Base-by-base conservation (phyloP, 1,140 invertebrate genomes). In the Orussus abietinus region DNA sequence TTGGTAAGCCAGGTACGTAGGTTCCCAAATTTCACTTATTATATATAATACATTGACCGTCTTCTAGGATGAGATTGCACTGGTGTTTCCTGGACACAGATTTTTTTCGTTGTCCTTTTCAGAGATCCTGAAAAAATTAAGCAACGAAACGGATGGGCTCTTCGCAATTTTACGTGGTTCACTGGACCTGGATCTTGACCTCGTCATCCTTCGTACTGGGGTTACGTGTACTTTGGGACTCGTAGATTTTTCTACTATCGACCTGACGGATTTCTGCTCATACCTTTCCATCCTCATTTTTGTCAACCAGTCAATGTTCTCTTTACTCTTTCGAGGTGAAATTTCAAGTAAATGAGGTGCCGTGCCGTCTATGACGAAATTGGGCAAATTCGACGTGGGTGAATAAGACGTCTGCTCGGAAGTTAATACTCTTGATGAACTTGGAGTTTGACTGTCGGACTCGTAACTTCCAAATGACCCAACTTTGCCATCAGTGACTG, bases 371-470 rank as follows among this genome's bases (percentile, higher is more conserved):
- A 84, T 47, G 1, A 86, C 84, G 48, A 77, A 89, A 66, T 90
- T 86, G 0, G 88, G 88, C 14, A 90, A 66, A 65, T 88, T 84
- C 4, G 77, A 73, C 0, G 84, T 88, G 0, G 84, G 85, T 0
- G 82, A 85, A 30, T 64, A 81, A 57, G 46, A 28, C 30, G 35
- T 38, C 28, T 38, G 38, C 17, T 34, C 32, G 3, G 28, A 41
- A 14, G 1, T 38, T 30, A 48, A 46, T 11, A 28, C 18, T 15
- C n/a, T 51, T 0, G 51, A 57, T 9, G 60, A 57, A 29, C 58
- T 60, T 11, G 60, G 58, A 30, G 45, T 55, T 2, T 62, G 45
- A 11, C 61, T 61, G 11, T 69, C 55, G 1, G 51, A 62, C 29
- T 68, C 59, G 9, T 57, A 58, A 11, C 47, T 39, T 40, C 35